Evolutionary conservation across 1,140 invertebrate species (phyloP).

Genomic region (Drosophila dunni): DNA sequence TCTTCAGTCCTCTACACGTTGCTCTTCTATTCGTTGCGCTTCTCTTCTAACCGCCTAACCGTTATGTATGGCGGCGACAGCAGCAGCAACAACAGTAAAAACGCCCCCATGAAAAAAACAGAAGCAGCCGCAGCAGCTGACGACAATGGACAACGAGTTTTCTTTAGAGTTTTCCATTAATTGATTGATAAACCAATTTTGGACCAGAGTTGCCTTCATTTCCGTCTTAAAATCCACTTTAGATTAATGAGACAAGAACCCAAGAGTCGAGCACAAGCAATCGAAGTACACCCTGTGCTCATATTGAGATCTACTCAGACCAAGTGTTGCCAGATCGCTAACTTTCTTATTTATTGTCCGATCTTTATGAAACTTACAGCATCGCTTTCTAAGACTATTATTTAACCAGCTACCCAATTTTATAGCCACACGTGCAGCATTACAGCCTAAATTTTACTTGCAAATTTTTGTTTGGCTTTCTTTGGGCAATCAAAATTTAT

Average conservation of each 20-base stretch:
- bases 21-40: conserved; percentile 3
- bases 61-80: conserved; percentile 35
- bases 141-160: conserved; percentile 32
- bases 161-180: conserved; percentile 44
- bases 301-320: too few species aligned
- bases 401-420: too few species aligned
- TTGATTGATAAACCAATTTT: conserved; percentile 71
- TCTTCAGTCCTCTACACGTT: not conserved
- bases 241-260: not conserved
- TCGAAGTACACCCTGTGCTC: too few species aligned
- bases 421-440: too few species aligned
- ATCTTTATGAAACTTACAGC: too few species aligned
- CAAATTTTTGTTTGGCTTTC: too few species aligned
- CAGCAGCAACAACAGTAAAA: conserved; percentile 18
- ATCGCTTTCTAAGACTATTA: too few species aligned
- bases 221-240: conserved; percentile 46
- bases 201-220: conserved; percentile 36
- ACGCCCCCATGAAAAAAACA: conserved; percentile 45
- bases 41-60: conserved; percentile 21
- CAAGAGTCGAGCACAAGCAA: too few species aligned
- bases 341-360: too few species aligned
- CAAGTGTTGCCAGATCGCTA: too few species aligned
- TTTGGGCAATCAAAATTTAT: too few species aligned
- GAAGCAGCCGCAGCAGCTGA: conserved; percentile 19
- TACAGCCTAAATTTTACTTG: too few species aligned